Evolutionary conservation across 2,113 vertebrate genomes (phyloP), one percentile per base, ranked within the genome.

Genomic region (Ancistrus triradiatus): DNA sequence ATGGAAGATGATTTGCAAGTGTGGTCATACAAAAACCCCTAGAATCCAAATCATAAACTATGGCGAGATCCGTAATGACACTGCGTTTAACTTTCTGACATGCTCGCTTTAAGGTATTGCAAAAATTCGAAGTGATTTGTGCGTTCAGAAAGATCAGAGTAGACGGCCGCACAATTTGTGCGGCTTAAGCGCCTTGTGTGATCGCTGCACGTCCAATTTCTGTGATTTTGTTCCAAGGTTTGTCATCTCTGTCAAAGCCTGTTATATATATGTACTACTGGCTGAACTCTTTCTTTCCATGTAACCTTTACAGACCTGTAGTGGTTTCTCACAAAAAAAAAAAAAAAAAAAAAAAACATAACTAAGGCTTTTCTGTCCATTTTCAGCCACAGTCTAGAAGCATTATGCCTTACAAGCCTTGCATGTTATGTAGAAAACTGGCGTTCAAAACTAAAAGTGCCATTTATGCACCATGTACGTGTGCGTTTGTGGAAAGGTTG

Each of bases 161-260:
- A 48, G 51, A 59, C 38, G 35, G 40, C 44, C 71, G 69, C 46
- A 60, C 50, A 52, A 61, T 73, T 63, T 63, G 28, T 48, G 63
- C 58, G 38, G 70, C 55, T 66, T 59, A n/a, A 53, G 50, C 48
- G 24, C 43, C 53, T 43, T 9, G 60, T 60, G 46, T 63, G 50
- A 53, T 68, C 70, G 70, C 49, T 50, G 19, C 14, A 17, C 51
- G 75, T 66, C 73, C 63, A 70, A 59, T 85, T 82, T 72, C 57
- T 69, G 4, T 48, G 67, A 79, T 81, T 82, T 80, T 60, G 73
- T 82, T 75, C 60, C 64, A 71, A 70, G 62, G 78, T 78, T 77
- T 48, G 57, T 63, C 73, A 61, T 76, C 76, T 68, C 74, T 78
- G 82, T 83, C 81, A 77, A 28, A 71, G 49, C 50, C 31, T 33